phyloP scores from a whole-genome alignment of 1,140 invertebrate genomes.

The Battus philenor region DNA sequence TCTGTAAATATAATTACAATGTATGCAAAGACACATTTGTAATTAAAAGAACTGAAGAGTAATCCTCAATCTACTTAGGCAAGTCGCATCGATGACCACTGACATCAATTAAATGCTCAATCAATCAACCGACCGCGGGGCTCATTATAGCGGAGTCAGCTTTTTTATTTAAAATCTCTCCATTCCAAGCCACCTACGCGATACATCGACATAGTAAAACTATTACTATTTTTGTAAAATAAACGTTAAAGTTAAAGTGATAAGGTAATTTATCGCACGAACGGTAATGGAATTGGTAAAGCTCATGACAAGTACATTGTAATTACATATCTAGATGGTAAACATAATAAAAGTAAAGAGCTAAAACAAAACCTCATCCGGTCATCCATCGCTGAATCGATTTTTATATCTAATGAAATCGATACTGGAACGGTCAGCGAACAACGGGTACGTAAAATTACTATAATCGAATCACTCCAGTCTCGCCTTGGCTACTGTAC shows the following conservation, averaged over 20 bases:
- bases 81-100: conserved; percentile 27
- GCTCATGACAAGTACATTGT: conserved; percentile 26
- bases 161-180: conserved; percentile 43
- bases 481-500: conserved; percentile 40
- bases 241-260: neutral
- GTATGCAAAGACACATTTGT: conserved; percentile 1
- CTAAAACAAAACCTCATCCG: conserved; percentile 59
- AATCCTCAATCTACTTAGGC: conserved; percentile 2
- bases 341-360: conserved; percentile 43
- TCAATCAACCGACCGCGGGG: conserved; percentile 42
- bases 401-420: conserved; percentile 69
- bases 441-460: conserved; percentile 48
- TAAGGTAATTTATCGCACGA: conserved; percentile 19
- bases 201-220: conserved; percentile 21
- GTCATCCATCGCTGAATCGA: conserved; percentile 29
- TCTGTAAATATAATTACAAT: neutral
- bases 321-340: conserved; percentile 56
- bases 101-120: conserved; percentile 51
- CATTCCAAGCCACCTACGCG: conserved; percentile 45
- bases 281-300: conserved; percentile 32
- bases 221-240: conserved; percentile 7
- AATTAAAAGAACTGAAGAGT: neutral
- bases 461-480: conserved; percentile 42
- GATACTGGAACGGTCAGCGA: conserved; percentile 51
- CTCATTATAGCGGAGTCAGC: conserved; percentile 44